A percentile compares a stretch with the other conserved stretches of the same genome.
These are phyloP conservation scores for Drosophila formosana DNA, from an alignment of 2,888 invertebrate genomes.

Conservation along the genomic window DNA sequence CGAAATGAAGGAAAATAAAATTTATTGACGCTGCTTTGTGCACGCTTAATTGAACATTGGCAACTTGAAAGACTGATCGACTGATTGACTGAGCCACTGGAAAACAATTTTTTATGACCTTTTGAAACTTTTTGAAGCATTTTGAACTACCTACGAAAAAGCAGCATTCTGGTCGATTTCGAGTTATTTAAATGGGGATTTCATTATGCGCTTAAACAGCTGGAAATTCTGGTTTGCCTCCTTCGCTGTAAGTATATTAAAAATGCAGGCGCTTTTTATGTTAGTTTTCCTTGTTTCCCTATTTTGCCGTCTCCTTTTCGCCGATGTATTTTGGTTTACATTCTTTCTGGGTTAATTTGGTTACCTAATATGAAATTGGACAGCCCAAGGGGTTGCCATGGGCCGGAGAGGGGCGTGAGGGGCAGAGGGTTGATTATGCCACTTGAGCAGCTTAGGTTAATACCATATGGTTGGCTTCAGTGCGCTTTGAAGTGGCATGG, in stretches of 20 bases:
- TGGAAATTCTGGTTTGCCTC: constrained; percentile 59
- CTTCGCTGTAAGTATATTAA: constrained; percentile 45
- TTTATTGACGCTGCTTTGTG: constrained; percentile 70
- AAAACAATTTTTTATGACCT: constrained; percentile 61
- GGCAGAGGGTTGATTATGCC: constrained; percentile 67
- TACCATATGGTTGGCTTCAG: constrained; percentile 69
- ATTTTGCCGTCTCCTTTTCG: constrained; percentile 4
- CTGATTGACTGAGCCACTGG: constrained; percentile 68
- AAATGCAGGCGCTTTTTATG: constrained; percentile 61
- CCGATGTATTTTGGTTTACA: constrained; percentile 13
- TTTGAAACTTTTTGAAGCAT: constrained; percentile 35
- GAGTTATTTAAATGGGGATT: constrained; percentile 71
- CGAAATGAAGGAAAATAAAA: constrained; percentile 51
- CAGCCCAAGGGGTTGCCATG: constrained; percentile 29
- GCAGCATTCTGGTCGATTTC: constrained; percentile 24
- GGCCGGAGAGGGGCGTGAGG: neutral
- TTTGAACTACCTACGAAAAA: constrained; percentile 14
- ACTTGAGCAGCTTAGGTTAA: constrained; percentile 74
- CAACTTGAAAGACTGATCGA: constrained; percentile 72
- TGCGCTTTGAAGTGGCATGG: constrained; percentile 74
- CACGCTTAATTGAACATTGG: constrained; percentile 78
- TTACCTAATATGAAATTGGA: constrained; percentile 55
- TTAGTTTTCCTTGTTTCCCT: constrained; percentile 39
- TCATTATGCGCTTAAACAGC: constrained; percentile 71
- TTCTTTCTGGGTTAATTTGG: constrained; percentile 56